Evolutionary conservation across 2,797 vertebrate genomes (phyloP), one percentile per base, ranked within the genome.

Genomic region (Diplodus puntazzo): DNA sequence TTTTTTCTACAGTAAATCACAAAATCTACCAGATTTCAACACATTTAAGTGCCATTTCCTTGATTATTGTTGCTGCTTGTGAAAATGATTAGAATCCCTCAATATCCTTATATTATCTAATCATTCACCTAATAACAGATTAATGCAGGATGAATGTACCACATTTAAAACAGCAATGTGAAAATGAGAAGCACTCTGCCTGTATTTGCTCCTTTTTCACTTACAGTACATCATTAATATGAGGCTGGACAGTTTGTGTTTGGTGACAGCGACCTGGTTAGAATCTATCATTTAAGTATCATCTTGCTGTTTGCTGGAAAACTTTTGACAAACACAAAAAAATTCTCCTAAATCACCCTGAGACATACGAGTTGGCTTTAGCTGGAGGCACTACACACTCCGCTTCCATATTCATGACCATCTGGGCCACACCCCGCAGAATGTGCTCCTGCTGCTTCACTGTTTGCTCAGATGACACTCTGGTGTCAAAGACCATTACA

Each of bases 351-450:
- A 70, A 79, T 75, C 59, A 63, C 60, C 61, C 75, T 20, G 67
- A 78, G 77, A 87, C 78, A 55, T 78, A 14, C 60, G 70, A 55
- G 55, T 13, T 70, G 67, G 80, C 46, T 75, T 79, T 59, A 55
- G 80, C 80, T 81, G 58, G 62, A 76, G 77, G 74, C 53, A 21
- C 73, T 10, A 48, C 70, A 65, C 43, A 62, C 53, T 48, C 57
- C 0, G 39, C 67, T 83, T 92, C 76, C 92, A 92, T 92, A 93
- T 93, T 94, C 88, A 94, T 92, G 86, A 84, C 92, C 92, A 94
- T 93, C 92, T 93, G 92, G 80, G 77, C 89, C 88, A 89, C 92
- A 90, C 91, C 92, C 78, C 79, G 83, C 77, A 82, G 79, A 86
- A 77, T 72, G 81, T 73, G 50, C 80, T 85, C 89, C 89, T 81